Base-by-base conservation (phyloP, 2,888 invertebrate genomes). In the Nemotelus pantherinus region DNA sequence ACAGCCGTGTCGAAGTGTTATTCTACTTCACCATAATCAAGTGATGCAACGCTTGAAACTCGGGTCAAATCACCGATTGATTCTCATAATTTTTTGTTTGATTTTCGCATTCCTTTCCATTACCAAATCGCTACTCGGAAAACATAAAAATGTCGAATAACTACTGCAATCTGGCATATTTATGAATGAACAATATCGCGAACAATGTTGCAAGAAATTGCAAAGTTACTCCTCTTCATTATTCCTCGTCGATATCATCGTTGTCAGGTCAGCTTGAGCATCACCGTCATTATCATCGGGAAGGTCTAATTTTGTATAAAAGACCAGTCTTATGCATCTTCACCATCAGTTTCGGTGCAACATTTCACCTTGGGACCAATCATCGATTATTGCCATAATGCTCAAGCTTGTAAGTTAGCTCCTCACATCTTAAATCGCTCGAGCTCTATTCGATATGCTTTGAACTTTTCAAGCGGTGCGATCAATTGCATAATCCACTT, bases 271-370 rank as follows among this genome's bases (percentile, higher is more conserved):
- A 25, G 25, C 25, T 25, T 25, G 25, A 25, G 25, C 25, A 25
- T 25, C 25, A 25, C 25, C 25, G 25, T 25, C 25, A 25, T 25
- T 25, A 25, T 25, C 25, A 25, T 25, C 25, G 25, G 25, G 25
- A 25, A 25, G 25, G 25, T 25, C 39, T 4, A 70, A 70, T 70
- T 55, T 47, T 6, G 55, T 70, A 70, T 70, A 70, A 70, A 70
- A 70, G 55, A 41, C 55, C 53, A n/a, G 43, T 53, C n/a, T 47
- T 10, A 41, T 70, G 70, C 53, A 50, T 55, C 45, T 39, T 41
- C 70, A 70, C 10, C 70, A 70, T 70, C 70, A 70, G 70, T 70
- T 55, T 39, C 70, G 43, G 47, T 70, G 41, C 53, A 70, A 53
- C 25, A 70, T 43, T 55, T 55, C 55, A 70, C 55, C 65, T 45